phyloP scores from a whole-genome alignment of 2,888 invertebrate genomes.

The Ennomos erosarius region DNA sequence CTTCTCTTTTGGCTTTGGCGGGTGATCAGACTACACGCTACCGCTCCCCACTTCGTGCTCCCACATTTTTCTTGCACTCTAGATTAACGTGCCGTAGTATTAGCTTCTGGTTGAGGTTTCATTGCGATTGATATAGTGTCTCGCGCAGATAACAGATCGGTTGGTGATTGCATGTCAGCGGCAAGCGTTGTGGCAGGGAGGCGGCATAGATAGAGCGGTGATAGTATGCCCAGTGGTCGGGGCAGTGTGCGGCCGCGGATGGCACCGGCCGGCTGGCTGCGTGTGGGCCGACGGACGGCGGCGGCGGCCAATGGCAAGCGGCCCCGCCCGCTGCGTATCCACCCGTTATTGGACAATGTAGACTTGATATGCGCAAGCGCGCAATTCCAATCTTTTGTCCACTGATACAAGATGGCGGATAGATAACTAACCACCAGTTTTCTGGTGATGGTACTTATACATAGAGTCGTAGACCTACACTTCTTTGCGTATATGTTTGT shows the following conservation, averaged over 20 bases:
- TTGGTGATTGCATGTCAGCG: conserved; percentile 45
- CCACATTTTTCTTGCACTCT: conserved; percentile 32
- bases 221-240: background rate
- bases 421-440: conserved; percentile 32
- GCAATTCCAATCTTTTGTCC: conserved; percentile 36
- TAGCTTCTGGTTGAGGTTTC: conserved; percentile 29
- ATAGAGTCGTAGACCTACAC: too few relatives aligned
- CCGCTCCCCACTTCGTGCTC: conserved; percentile 70
- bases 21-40: conserved; percentile 80
- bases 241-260: conserved; percentile 3
- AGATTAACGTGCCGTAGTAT: conserved; percentile 8
- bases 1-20: conserved; percentile 56
- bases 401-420: conserved; percentile 55
- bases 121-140: conserved; percentile 19
- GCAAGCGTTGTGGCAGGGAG: conserved; percentile 32
- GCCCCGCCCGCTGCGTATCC: conserved; percentile 44
- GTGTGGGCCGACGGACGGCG: conserved; percentile 21
- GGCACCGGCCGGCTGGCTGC: conserved; percentile 21
- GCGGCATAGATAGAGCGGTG: conserved; percentile 25
- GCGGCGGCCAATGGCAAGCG: conserved; percentile 46
- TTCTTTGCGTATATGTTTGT: conserved; percentile 1
- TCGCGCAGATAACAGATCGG: conserved; percentile 49
- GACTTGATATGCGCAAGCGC: conserved; percentile 35
- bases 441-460: conserved; percentile 48
- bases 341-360: conserved; percentile 47